Evolutionary conservation across 1,140 invertebrate species (phyloP), one percentile per base, ranked within the genome.

Genomic region (Drosophila azteca): DNA sequence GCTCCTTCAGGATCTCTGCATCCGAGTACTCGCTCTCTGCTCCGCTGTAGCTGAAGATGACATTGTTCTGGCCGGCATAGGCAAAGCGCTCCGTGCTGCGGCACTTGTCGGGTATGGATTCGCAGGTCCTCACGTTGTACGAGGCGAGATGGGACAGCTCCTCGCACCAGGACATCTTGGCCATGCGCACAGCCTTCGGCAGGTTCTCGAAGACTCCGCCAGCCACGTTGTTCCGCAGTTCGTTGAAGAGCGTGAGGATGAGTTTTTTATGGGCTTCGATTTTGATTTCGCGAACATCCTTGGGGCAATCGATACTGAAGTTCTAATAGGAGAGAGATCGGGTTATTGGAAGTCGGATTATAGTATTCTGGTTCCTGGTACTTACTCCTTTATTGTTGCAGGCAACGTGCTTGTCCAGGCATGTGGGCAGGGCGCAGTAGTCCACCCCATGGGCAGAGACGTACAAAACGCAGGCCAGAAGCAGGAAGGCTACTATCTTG

Each of bases 141-240:
- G 67, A 31, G 1, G 78, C 82, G 49, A 88, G 22, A 17, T 75
- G 57, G 17, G 83, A 8, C 0, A 87, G 62, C 24, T 87, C 81
- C 46, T 85, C 74, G 49, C 81, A 85, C 81, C 81, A 87, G 39
- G 73, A 74, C 81, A 85, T 85, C 44, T 85, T 84, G 9, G 81
- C 81, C 81, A 85, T 85, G 13, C 81, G 81, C 2, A 70, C 22
- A 2, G 81, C 80, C 9, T 79, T 84, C 15, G 80, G 80, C 2
- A 83, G 50, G 6, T 46, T 44, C 6, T 84, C 61, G 11, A 84
- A 50, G 6, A 4, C 13, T 1, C 80, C 80, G 1, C 79, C 80
- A 13, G 80, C 80, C 2, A 84, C 72, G 2, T 79, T 84, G 55
- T 84, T 84, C 2, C 80, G 76, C 0, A 84, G 39, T n/a, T 79